Base-by-base conservation (phyloP, 2,888 invertebrate genomes). In the Empis stercorea region DNA sequence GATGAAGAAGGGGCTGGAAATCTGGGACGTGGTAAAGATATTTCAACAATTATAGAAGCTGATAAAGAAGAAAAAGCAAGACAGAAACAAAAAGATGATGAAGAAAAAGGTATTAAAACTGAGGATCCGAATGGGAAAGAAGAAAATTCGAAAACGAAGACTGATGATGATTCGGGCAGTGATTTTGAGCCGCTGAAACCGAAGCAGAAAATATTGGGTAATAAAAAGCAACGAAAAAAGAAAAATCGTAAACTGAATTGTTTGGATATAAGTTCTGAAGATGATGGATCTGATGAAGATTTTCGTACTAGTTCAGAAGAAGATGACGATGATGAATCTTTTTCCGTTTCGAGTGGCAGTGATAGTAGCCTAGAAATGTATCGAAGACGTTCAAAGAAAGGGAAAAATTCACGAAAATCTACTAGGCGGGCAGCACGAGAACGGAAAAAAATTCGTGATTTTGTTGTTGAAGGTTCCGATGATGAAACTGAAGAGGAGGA, bases 211-310 rank as follows among this genome's bases (percentile, higher is more conserved):
- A 51, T 53, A 10, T 13, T 44, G 11, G 14, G 20, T 3, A 41
- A 15, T 7, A 51, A 49, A 13, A 49, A 45, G 9, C 61, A 59
- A 43, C 56, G 62, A 13, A 72, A 72, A 54, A 80, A 84, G 61
- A 86, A 86, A 59, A 75, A 80, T 32, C 74, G 87, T 27, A 84
- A 86, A 57, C 66, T 91, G 39, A 88, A 88, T 61, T 83, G 83
- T 43, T 69, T 91, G 45, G 87, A 89, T 57, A 80, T 83, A n/a
- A 80, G 80, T 39, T 86, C 85, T 37, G 84, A 86, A 61, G 86
- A 88, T 54, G 85, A 88, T 64, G 80, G 77, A 48, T 87, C 85
- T 1, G 93, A 93, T 60, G 93, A 93, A 65, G 94, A 94, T 67
- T 94, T 93, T 61, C 87, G 88, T 62, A 87, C 65, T 0, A 66